These are phyloP conservation scores for Hypsibius dujardini DNA, from an alignment of 1,140 invertebrate species.

Conservation along the genomic window DNA sequence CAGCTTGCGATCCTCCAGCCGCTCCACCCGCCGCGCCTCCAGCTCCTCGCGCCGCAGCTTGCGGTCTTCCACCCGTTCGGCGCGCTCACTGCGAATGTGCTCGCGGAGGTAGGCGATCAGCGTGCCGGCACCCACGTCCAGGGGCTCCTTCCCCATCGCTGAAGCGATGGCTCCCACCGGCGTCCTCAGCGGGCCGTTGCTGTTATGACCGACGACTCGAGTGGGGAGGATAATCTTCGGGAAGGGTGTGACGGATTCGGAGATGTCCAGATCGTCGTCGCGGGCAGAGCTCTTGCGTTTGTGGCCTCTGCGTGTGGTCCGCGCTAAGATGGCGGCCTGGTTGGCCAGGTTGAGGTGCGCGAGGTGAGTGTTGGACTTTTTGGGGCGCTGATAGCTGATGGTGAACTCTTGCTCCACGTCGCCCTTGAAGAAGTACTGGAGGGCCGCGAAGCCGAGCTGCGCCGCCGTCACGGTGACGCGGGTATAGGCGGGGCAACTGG, in stretches of 20 bases:
- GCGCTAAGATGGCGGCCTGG: not conserved
- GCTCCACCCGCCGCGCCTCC: not conserved
- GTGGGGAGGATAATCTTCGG: not conserved
- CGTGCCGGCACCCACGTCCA: not conserved
- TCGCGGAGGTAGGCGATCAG: not conserved
- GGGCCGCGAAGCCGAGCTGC: constrained; percentile 1
- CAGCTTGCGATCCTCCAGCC: not conserved
- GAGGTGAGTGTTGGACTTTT: not conserved
- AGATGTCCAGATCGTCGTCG: not conserved
- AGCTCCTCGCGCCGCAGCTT: constrained; percentile 1
- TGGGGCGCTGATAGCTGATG: not conserved
- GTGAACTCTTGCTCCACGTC: not conserved
- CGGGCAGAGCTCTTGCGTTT: not conserved
- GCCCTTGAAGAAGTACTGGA: constrained; percentile 15
- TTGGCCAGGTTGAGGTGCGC: not conserved
- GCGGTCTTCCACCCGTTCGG: not conserved
- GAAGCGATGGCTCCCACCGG: too few species aligned
- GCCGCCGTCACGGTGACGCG: not conserved
- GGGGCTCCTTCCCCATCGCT: too few species aligned
- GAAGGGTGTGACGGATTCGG: not conserved
- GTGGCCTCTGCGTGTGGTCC: not conserved
- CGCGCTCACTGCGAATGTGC: not conserved
- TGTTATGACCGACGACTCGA: not conserved
- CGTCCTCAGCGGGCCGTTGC: not conserved
- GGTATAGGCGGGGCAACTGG: not conserved